Base-by-base conservation (phyloP, 2,113 vertebrate genomes). In the Menidia beryllina region DNA sequence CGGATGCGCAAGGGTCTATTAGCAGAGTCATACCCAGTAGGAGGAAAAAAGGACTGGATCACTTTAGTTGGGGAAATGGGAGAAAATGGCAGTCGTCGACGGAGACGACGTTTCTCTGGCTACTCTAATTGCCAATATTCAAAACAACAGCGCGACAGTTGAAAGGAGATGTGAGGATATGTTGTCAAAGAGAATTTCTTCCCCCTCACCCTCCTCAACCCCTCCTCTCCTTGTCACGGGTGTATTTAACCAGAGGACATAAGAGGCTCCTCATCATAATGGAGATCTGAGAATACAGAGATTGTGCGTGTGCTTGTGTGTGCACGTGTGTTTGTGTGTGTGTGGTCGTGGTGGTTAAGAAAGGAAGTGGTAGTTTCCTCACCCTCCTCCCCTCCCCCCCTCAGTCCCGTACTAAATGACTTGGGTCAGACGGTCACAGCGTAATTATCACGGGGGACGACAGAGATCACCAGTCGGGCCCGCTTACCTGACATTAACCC, bases 401-500 rank as follows among this genome's bases (percentile, higher is more conserved):
- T 17, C 54, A 7, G 2, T 77, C 86, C 11, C 5, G 55, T 45
- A 76, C 83, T 89, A 89, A 91, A 90, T 67, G 89, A 82, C 87
- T 72, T 0, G 39, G 92, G 91, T 91, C 90, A 93, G 91, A 92
- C 55, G 72, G 91, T 92, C 89, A 91, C 77, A 88, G 66, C 68
- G 67, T 89, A 92, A 92, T 92, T 92, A 91, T 89, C 80, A 78
- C 76, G 13, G 75, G 72, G 79, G 80, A 85, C 65, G 63, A 73
- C 82, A 39, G 83, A 65, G 43, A 82, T 75, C 71, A 48, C 62
- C 72, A 72, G 87, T 84, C 87, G 72, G n/a, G 86, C 78, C 81
- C 70, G 79, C 82, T 88, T 89, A 92, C 91, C 92, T 92, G 88
- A 88, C 89, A 89, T 91, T 91, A 91, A 90, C 91, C 91, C 81